Evolutionary conservation across 1,140 invertebrate genomes (phyloP).

Genomic region (Andrena cerasifolii): DNA sequence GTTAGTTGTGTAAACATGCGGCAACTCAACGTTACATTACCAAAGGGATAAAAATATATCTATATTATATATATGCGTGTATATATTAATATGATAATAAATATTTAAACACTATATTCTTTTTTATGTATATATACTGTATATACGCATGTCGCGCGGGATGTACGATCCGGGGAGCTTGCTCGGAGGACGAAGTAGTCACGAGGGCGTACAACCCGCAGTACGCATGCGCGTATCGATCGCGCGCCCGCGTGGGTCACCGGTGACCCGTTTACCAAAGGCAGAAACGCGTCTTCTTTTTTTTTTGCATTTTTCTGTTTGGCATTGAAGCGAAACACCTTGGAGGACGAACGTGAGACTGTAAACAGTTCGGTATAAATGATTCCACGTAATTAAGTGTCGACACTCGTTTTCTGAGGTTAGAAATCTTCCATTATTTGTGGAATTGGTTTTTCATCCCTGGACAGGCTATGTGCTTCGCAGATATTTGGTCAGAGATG

Average conservation of each 20-base stretch:
- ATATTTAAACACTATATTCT: slow-evolving; percentile 62
- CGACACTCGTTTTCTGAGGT: too few species aligned
- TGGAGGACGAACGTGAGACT: slow-evolving; percentile 10
- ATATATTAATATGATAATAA: slow-evolving; percentile 70
- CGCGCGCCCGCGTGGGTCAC: slow-evolving; percentile 7
- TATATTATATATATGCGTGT: slow-evolving; percentile 57
- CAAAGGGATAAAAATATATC: slow-evolving; percentile 66
- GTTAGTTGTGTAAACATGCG: slow-evolving; percentile 80
- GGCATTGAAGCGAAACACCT: background rate
- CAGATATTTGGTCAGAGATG: too few species aligned
- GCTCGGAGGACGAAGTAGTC: slow-evolving; percentile 31
- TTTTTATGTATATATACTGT: slow-evolving; percentile 3
- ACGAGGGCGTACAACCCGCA: slow-evolving; percentile 13
- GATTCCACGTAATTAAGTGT: too few species aligned
- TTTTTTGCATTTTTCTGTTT: slow-evolving; percentile 9
- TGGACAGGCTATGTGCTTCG: too few species aligned
- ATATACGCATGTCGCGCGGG: slow-evolving; percentile 51
- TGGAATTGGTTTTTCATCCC: too few species aligned
- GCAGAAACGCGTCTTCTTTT: slow-evolving; percentile 1
- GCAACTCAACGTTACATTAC: slow-evolving; percentile 73
- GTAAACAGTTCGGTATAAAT: background rate
- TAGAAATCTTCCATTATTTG: too few species aligned
- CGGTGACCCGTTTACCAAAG: background rate
- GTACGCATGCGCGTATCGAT: background rate
- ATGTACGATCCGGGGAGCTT: slow-evolving; percentile 16